Conservation (phyloP, 2,113 vertebrate genomes). For the Enhydra lutris region DNA sequence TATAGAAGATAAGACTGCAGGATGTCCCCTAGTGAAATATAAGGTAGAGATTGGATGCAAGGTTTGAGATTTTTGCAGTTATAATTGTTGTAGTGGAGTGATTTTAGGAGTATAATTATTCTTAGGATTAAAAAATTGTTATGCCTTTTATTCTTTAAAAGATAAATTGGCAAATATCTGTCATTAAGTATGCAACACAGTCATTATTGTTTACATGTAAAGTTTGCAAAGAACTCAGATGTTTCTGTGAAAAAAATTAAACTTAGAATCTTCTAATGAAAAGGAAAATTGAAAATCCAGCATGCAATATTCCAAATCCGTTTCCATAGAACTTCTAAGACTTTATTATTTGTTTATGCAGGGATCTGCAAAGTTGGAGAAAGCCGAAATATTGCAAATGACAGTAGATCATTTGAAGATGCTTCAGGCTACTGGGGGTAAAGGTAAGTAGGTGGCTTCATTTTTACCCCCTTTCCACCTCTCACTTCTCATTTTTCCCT, state of each 20-base stretch:
- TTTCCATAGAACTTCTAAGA: constrained; percentile 71
- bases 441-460: constrained; percentile 87
- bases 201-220: constrained; percentile 43
- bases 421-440: constrained; percentile 94
- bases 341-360: constrained; percentile 81
- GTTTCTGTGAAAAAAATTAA: constrained; percentile 58
- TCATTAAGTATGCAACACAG: background rate
- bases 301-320: constrained; percentile 70
- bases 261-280: constrained; percentile 67
- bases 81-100: background rate
- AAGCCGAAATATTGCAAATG: constrained; percentile 99
- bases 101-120: constrained; percentile 11
- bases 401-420: constrained; percentile 98
- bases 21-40: background rate
- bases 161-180: background rate
- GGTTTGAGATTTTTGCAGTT: background rate
- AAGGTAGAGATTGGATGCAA: background rate
- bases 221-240: constrained; percentile 72
- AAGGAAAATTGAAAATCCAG: constrained; percentile 75
- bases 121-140: background rate
- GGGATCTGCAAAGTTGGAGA: constrained; percentile 98
- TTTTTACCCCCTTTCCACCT: background rate
- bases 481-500: constrained; percentile 45
- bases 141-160: constrained; percentile 1
- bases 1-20: background rate